These are phyloP conservation scores for human (Homo sapiens) DNA, from an alignment of 2,113 vertebrate genomes.

Conservation along the genomic window DNA sequence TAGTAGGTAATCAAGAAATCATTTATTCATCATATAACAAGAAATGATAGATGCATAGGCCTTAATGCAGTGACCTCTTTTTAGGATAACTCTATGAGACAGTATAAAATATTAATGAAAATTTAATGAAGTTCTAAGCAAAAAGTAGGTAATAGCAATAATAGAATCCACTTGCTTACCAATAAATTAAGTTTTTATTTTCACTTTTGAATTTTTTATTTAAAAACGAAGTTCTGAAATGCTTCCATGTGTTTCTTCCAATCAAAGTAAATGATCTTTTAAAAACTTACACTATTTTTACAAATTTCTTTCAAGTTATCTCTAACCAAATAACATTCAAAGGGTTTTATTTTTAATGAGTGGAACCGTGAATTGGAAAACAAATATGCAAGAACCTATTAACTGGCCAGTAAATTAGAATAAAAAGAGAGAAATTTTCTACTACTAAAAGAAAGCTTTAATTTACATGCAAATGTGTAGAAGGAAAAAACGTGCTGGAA, in stretches of 20 bases:
- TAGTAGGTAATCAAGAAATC: neutral
- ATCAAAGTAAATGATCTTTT: constrained; percentile 40
- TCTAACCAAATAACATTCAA: constrained; percentile 32
- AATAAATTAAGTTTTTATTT: neutral
- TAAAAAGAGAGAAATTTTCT: constrained; percentile 50
- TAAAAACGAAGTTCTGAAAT: constrained; percentile 12
- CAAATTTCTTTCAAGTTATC: constrained; percentile 11
- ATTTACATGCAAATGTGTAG: constrained; percentile 74
- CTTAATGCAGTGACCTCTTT: neutral
- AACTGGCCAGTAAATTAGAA: constrained; percentile 60
- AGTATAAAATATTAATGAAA: neutral
- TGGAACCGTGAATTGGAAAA: constrained; percentile 62
- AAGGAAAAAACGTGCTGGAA: neutral
- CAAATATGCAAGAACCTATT: constrained; percentile 47
- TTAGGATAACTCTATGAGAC: neutral
- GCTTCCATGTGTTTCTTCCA: neutral
- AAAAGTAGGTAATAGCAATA: neutral
- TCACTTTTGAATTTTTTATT: constrained; percentile 45
- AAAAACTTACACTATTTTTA: constrained; percentile 12
- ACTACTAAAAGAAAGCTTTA: constrained; percentile 55
- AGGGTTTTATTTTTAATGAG: constrained; percentile 66
- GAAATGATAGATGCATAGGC: neutral
- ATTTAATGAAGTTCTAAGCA: neutral
- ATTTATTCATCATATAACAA: neutral
- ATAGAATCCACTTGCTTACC: neutral